Base-by-base conservation (phyloP, 2,113 vertebrate species). In the Dicentrarchus labrax region DNA sequence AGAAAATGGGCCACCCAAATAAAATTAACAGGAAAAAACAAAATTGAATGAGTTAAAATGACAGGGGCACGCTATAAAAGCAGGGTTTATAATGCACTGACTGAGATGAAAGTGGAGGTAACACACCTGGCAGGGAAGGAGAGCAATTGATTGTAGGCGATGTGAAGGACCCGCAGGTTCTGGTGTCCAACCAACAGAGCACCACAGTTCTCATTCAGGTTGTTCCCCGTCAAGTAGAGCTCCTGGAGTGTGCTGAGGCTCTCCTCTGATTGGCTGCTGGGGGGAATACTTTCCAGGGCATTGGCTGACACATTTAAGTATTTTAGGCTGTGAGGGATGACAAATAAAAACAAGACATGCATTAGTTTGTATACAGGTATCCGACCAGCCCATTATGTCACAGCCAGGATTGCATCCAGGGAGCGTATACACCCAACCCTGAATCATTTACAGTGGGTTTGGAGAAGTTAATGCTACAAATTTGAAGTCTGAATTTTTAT, bases 301-400 rank as follows among this genome's bases (percentile, higher is more conserved):
- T 99, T 99, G 91, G 98, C 98, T 47, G 97, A 99, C 59, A 95
- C 96, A 48, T 99, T 99, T 94, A 99, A 94, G 94, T 96, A 98
- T 94, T 98, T 98, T 86, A 99, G 96, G 93, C 98, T 99, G 91
- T 2, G 76, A 51, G 17, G 51, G 84, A 61, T 85, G 7, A 90
- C 38, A 88, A 60, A 79, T 41, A 72, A 68, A 66, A 67, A 70
- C 36, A 74, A n/a, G 2, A n/a, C 16, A 65, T 21, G 39, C 13
- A 43, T 39, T 7, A 38, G 10, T 82, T 64, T 41, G 6, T 4
- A 15, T 6, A 9, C n/a, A 22, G 38, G 3, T 54, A 11, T 62
- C 4, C 4, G 4, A 2, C 30, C 10, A 8, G 38, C 6, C 3
- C 2, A 65, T 11, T 54, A 54, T 2, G 16, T 24, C 41, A 45